These are phyloP conservation scores for Neocrepidodera transversa DNA, from an alignment of 2,888 invertebrate genomes.

Conservation along the genomic window DNA sequence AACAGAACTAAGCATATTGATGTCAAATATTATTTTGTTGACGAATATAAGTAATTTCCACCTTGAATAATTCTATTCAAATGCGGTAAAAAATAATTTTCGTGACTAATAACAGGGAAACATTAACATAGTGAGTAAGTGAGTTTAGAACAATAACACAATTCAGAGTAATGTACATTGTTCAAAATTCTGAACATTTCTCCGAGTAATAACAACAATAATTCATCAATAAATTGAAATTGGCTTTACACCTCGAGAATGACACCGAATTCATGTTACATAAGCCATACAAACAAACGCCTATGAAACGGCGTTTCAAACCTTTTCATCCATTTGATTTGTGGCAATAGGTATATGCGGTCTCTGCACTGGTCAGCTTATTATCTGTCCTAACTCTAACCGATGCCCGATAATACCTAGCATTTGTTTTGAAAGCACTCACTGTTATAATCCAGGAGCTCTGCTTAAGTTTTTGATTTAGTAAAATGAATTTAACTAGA, in stretches of 20 bases:
- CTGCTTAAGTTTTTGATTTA: too few relatives aligned
- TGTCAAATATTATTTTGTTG: too few relatives aligned
- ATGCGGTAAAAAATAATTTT: too few relatives aligned
- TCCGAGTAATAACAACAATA: constrained; percentile 2
- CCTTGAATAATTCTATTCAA: too few relatives aligned
- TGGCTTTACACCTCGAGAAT: constrained; percentile 7
- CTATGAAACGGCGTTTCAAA: constrained; percentile 21
- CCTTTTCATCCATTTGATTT: constrained; percentile 39
- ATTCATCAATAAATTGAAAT: constrained; percentile 19
- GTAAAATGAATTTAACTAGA: too few relatives aligned
- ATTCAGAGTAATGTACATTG: too few relatives aligned
- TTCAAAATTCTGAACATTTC: too few relatives aligned
- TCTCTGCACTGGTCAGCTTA: constrained; percentile 38
- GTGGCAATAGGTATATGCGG: constrained; percentile 36
- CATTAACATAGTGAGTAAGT: too few relatives aligned
- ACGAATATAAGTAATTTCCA: too few relatives aligned
- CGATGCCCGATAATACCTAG: constrained; percentile 20
- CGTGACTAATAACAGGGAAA: too few relatives aligned
- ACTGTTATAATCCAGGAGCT: constrained; percentile 2
- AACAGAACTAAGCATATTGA: too few relatives aligned
- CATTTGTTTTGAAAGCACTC: constrained; percentile 10
- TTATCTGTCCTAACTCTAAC: constrained; percentile 25
- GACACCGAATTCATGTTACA: neutral
- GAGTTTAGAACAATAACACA: too few relatives aligned
- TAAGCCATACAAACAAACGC: constrained; percentile 7